Evolutionary conservation across 2,797 vertebrate genomes (phyloP).

Genomic region (Borostomias antarcticus): DNA sequence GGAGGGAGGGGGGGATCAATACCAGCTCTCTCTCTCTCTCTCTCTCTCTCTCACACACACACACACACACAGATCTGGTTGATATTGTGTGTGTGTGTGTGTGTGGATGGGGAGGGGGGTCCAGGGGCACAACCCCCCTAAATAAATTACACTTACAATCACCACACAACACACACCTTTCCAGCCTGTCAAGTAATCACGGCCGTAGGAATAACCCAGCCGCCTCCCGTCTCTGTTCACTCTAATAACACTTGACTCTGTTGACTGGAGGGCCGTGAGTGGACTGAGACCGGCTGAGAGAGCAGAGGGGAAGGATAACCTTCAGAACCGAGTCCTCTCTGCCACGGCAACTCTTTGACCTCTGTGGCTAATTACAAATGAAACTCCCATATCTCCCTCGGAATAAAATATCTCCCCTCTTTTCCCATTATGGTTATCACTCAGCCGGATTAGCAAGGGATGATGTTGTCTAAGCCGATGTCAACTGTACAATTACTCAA

Average conservation of each 20-base stretch:
- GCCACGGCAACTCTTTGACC: conserved; percentile 53
- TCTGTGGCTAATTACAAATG: conserved; percentile 72
- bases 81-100: too few species aligned
- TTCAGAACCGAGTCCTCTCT: conserved; percentile 42
- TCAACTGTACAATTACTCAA: conserved; percentile 74
- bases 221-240: not conserved
- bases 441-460: conserved; percentile 70
- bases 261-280: conserved; percentile 62
- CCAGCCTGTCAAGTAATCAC: conserved; percentile 54
- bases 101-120: conserved; percentile 35
- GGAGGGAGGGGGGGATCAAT: conserved; percentile 56
- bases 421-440: conserved; percentile 73
- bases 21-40: too few species aligned
- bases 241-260: conserved; percentile 25
- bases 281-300: conserved; percentile 48
- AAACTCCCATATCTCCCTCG: conserved; percentile 70
- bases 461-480: conserved; percentile 76
- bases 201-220: conserved; percentile 43
- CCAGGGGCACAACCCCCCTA: conserved; percentile 57
- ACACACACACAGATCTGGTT: conserved; percentile 38
- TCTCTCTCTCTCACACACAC: conserved; percentile 31
- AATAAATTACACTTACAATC: conserved; percentile 68
- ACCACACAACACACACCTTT: conserved; percentile 35
- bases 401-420: conserved; percentile 50
- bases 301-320: conserved; percentile 51